Percentiles rank a stretch among this genome's conserved stretches.
phyloP scores from a whole-genome alignment of 2,888 invertebrate genomes.

The Tolmerus cingulatus region DNA sequence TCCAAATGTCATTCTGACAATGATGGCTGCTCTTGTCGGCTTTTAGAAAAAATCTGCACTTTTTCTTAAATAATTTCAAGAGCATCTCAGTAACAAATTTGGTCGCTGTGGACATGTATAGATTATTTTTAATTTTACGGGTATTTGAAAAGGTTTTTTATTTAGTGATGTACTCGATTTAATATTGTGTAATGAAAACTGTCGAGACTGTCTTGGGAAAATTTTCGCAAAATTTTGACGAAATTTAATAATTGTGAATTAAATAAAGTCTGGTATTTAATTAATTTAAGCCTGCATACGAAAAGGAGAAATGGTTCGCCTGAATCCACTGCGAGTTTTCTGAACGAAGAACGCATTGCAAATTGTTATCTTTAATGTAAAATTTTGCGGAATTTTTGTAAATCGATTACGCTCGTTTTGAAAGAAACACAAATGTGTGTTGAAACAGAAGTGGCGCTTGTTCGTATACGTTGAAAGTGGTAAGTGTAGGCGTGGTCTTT shows the following conservation, averaged over 20 bases:
- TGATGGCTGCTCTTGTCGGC: conserved; percentile 45
- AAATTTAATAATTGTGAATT: neutral
- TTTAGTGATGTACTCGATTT: neutral
- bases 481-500: conserved; percentile 49
- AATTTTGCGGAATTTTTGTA: conserved; percentile 37
- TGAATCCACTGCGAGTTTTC: neutral
- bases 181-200: conserved; percentile 12
- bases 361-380: conserved; percentile 21
- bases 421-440: conserved; percentile 10
- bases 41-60: conserved; percentile 11
- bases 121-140: neutral
- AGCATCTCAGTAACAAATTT: neutral
- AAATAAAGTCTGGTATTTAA: neutral
- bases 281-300: neutral
- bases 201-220: neutral
- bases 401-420: conserved; percentile 42
- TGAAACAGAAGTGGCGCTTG: conserved; percentile 8
- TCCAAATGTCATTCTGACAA: conserved; percentile 47
- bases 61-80: conserved; percentile 4
- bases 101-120: neutral
- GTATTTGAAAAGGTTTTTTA: neutral
- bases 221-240: neutral
- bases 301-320: neutral
- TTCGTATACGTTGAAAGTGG: conserved; percentile 42
- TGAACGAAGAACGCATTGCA: neutral